phyloP scores from a whole-genome alignment of 2,888 invertebrate species.

The Apodemia hepburni region DNA sequence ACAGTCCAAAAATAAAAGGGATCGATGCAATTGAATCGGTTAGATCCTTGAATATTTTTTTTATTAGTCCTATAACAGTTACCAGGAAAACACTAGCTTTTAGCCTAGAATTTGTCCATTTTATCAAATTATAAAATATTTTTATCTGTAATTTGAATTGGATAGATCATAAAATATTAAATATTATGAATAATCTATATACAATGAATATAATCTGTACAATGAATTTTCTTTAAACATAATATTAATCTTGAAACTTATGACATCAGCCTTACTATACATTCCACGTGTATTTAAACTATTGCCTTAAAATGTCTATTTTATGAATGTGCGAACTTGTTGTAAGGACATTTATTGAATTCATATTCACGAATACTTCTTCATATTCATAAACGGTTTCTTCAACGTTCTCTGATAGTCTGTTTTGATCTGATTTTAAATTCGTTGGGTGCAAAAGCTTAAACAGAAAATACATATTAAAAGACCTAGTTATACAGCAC shows the following conservation, averaged over 20 bases:
- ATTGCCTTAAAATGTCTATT: slow-evolving; percentile 64
- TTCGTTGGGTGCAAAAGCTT: no score
- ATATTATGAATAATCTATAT: background rate
- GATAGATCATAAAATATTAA: background rate
- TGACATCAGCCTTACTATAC: slow-evolving; percentile 74
- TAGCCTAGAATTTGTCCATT: background rate
- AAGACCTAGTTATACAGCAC: no score
- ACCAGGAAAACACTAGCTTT: background rate
- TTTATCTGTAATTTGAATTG: background rate
- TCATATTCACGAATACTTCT: background rate
- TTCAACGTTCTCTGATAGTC: no score
- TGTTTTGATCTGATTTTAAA: background rate
- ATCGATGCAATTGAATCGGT: no score
- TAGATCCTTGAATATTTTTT: background rate
- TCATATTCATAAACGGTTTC: slow-evolving; percentile 5
- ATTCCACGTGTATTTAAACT: slow-evolving; percentile 74
- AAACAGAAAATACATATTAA: no score
- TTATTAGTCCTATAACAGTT: background rate
- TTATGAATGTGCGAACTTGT: slow-evolving; percentile 10
- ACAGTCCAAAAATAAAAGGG: no score
- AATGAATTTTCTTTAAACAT: slow-evolving; percentile 24
- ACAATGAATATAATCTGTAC: slow-evolving; percentile 6
- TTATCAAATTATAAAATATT: background rate
- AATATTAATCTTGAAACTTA: slow-evolving; percentile 56
- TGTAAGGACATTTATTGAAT: slow-evolving; percentile 7